Conservation (phyloP, 2,797 vertebrate genomes). For the Sebastolobus alascanus region DNA sequence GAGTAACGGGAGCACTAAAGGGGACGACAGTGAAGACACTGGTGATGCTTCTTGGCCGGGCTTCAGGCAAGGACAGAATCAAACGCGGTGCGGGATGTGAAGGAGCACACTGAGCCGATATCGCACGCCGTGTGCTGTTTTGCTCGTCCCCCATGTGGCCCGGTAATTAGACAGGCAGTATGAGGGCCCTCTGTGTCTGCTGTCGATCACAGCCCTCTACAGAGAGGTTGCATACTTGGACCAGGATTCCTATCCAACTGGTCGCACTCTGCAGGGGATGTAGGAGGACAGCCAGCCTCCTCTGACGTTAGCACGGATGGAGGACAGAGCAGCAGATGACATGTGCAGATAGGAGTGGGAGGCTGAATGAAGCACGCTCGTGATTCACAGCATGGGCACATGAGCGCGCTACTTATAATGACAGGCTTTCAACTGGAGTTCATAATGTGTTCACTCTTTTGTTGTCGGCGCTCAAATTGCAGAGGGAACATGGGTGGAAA, state of each 20-base stretch:
- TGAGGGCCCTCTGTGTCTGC: conserved; percentile 47
- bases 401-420: conserved; percentile 73
- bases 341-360: conserved; percentile 82
- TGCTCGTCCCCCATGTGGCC: conserved; percentile 43
- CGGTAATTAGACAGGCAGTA: conserved; percentile 63
- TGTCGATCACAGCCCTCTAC: conserved; percentile 65
- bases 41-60: conserved; percentile 33
- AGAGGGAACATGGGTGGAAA: conserved; percentile 32
- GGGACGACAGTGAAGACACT: conserved; percentile 44
- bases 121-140: conserved; percentile 42
- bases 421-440: conserved; percentile 78
- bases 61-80: conserved; percentile 60
- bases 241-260: conserved; percentile 48
- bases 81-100: conserved; percentile 50
- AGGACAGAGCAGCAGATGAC: conserved; percentile 78
- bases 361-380: conserved; percentile 75
- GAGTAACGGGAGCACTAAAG: conserved; percentile 73
- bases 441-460: conserved; percentile 61
- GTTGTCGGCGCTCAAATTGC: conserved; percentile 54
- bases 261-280: conserved; percentile 53
- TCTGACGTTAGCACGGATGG: conserved; percentile 69
- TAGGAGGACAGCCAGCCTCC: conserved; percentile 69
- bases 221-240: conserved; percentile 58
- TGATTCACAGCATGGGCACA: conserved; percentile 77
- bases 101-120: conserved; percentile 44